Evolutionary conservation across 2,113 vertebrate species (phyloP).

Genomic region (Origma solitaria): DNA sequence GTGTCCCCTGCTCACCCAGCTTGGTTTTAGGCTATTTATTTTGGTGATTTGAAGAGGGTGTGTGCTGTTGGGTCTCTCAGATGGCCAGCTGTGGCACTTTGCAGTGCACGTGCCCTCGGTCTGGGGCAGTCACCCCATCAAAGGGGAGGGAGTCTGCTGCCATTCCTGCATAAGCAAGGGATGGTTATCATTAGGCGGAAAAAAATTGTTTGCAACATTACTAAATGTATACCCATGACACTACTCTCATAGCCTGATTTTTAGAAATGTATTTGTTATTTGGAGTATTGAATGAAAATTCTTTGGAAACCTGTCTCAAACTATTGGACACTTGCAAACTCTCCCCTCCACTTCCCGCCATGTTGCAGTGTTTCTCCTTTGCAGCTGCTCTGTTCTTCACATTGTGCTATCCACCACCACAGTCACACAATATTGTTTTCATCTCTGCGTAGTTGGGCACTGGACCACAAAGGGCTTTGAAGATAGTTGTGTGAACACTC

Average conservation of each 20-base stretch:
- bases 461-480: background rate
- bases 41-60: background rate
- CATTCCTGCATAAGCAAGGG: background rate
- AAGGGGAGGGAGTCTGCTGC: background rate
- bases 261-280: background rate
- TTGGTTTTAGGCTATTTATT: background rate
- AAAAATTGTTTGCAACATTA: background rate
- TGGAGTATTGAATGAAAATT: background rate
- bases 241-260: background rate
- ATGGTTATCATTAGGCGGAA: background rate
- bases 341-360: background rate
- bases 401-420: background rate
- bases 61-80: background rate
- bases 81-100: background rate
- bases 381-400: background rate
- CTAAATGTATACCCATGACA: background rate
- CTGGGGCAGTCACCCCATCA: background rate
- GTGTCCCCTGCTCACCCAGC: fast-evolving
- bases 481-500: background rate
- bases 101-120: background rate
- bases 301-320: background rate
- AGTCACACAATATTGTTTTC: background rate
- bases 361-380: background rate
- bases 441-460: background rate
- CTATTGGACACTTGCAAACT: background rate